phyloP scores from a whole-genome alignment of 2,113 vertebrate species.

The Glaucidium brasilianum region DNA sequence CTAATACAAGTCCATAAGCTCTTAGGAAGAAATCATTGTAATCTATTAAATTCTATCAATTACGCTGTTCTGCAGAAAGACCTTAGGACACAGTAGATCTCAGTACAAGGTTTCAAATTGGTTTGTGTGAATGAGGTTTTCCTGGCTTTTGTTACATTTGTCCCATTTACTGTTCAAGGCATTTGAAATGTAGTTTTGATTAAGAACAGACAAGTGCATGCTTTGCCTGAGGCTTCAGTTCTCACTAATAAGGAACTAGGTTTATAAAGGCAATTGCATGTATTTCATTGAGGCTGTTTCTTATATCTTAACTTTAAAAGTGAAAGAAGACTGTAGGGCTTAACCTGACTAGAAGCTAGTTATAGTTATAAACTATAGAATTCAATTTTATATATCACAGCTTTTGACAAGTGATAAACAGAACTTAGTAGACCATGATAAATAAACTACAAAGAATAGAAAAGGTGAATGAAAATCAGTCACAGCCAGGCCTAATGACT shows the following conservation, averaged over 20 bases:
- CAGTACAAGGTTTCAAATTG: neutral
- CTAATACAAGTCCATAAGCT: neutral
- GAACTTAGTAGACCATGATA: neutral
- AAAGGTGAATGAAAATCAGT: neutral
- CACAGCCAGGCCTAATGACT: neutral
- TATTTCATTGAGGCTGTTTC: neutral
- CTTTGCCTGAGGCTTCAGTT: neutral
- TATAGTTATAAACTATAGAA: neutral
- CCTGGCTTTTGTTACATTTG: neutral
- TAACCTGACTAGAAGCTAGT: neutral
- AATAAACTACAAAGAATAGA: neutral
- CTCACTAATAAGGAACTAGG: neutral
- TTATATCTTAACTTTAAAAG: neutral
- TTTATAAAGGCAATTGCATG: neutral
- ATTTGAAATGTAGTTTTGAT: neutral
- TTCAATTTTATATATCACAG: neutral
- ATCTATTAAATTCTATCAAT: neutral
- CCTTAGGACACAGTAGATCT: neutral
- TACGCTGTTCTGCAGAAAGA: neutral
- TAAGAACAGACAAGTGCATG: neutral
- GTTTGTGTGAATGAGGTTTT: neutral
- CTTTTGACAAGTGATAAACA: neutral
- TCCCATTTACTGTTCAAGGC: neutral
- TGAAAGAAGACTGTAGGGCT: neutral
- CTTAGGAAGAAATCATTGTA: neutral